Percentiles rank a stretch among this genome's conserved stretches.
Evolutionary conservation across 2,113 vertebrate genomes (phyloP).

Genomic region (Excalfactoria chinensis): DNA sequence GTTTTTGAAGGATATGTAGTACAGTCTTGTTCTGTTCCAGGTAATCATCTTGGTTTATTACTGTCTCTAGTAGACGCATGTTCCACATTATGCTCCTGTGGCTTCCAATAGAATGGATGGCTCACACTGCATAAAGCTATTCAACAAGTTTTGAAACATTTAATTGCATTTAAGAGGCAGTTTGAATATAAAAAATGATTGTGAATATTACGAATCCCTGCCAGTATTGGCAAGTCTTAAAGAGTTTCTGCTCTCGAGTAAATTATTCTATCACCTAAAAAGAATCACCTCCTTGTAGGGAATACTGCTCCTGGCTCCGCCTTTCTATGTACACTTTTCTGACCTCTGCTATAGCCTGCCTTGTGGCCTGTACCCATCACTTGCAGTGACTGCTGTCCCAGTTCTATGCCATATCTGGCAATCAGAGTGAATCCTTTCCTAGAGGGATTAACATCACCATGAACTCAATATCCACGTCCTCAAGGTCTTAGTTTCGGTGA

Average conservation of each 20-base stretch:
- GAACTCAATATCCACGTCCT: background rate
- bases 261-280: background rate
- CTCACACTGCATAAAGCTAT: background rate
- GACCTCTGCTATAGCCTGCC: background rate
- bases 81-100: background rate
- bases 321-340: background rate
- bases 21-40: background rate
- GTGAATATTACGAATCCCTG: background rate
- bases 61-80: background rate
- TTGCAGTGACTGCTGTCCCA: background rate
- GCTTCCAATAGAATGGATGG: background rate
- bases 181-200: background rate
- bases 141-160: background rate
- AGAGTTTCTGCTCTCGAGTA: background rate
- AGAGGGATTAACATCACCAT: background rate
- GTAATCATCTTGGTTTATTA: background rate
- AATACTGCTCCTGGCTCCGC: background rate
- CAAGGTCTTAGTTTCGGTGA: background rate
- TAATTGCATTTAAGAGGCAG: background rate
- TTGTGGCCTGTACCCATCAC: background rate
- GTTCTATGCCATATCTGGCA: background rate
- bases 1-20: background rate
- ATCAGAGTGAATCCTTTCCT: background rate
- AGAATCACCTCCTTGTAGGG: background rate
- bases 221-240: background rate